phyloP scores from a whole-genome alignment of 2,797 vertebrate species.

The Novumbra hubbsi region DNA sequence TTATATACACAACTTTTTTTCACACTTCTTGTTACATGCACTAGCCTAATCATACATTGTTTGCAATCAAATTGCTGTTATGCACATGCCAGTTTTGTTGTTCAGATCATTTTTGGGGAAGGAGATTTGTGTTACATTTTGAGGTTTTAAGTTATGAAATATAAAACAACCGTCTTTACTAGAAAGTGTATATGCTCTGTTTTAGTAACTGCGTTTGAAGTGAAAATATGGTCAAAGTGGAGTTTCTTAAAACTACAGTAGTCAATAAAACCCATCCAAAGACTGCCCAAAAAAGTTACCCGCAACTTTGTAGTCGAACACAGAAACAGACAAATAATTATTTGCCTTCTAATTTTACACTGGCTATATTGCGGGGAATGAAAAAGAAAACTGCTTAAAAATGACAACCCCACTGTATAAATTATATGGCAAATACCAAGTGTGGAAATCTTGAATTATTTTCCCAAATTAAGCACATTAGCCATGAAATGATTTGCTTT shows the following conservation, averaged over 20 bases:
- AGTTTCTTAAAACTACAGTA: slow-evolving; percentile 42
- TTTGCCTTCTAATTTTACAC: slow-evolving; percentile 43
- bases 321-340: slow-evolving; percentile 16
- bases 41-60: slow-evolving; percentile 61
- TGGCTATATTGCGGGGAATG: slow-evolving; percentile 32
- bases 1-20: slow-evolving; percentile 75
- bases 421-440: slow-evolving; percentile 65
- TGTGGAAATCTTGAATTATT: slow-evolving; percentile 72
- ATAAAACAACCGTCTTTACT: slow-evolving; percentile 13
- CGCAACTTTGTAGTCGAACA: slow-evolving; percentile 14
- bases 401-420: slow-evolving; percentile 51
- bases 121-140: slow-evolving; percentile 39
- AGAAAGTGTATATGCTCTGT: background rate
- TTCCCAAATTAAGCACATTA: slow-evolving; percentile 74
- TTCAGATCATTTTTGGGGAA: slow-evolving; percentile 41
- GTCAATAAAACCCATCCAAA: slow-evolving; percentile 32
- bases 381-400: slow-evolving; percentile 46
- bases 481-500: slow-evolving; percentile 77
- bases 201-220: slow-evolving; percentile 14
- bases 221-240: slow-evolving; percentile 35
- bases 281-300: background rate
- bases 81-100: slow-evolving; percentile 39
- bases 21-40: slow-evolving; percentile 40
- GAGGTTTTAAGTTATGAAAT: slow-evolving; percentile 44
- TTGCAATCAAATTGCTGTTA: slow-evolving; percentile 63